A percentile compares a stretch with the other conserved stretches of the same genome.
phyloP scores from a whole-genome alignment of 2,113 vertebrate genomes.

The Mirza zaza region DNA sequence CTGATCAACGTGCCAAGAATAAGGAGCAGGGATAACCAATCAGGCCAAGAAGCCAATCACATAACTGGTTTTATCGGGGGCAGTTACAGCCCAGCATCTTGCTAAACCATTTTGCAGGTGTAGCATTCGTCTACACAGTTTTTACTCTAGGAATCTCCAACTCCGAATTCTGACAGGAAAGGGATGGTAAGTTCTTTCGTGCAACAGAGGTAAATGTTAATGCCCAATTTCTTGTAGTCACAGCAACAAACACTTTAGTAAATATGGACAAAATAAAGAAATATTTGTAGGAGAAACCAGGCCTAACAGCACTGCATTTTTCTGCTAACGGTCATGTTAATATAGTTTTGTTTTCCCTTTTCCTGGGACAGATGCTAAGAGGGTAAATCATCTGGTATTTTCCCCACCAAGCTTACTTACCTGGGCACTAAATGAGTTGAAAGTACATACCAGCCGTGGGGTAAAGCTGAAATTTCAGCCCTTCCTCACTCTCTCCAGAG shows the following conservation, averaged over 20 bases:
- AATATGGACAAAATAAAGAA: background rate
- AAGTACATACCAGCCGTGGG: background rate
- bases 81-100: background rate
- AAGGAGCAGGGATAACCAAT: background rate
- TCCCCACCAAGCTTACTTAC: background rate
- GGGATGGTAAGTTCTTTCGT: background rate
- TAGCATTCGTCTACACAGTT: background rate
- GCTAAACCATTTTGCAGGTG: background rate
- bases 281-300: background rate
- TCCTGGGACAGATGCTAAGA: background rate
- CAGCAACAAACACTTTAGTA: background rate
- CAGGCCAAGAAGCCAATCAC: background rate
- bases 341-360: no score
- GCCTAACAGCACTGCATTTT: background rate
- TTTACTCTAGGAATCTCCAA: background rate
- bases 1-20: background rate
- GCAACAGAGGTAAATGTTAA: background rate
- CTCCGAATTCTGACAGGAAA: background rate
- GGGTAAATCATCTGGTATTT: background rate
- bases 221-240: background rate
- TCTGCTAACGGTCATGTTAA: background rate
- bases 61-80: background rate
- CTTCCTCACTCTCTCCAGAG: slow-evolving; percentile 18
- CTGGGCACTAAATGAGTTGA: background rate
- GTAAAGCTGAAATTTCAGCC: slow-evolving; percentile 45